These are phyloP conservation scores for Orientallactaga sibirica DNA, from an alignment of 2,797 vertebrate genomes.

Conservation along the genomic window DNA sequence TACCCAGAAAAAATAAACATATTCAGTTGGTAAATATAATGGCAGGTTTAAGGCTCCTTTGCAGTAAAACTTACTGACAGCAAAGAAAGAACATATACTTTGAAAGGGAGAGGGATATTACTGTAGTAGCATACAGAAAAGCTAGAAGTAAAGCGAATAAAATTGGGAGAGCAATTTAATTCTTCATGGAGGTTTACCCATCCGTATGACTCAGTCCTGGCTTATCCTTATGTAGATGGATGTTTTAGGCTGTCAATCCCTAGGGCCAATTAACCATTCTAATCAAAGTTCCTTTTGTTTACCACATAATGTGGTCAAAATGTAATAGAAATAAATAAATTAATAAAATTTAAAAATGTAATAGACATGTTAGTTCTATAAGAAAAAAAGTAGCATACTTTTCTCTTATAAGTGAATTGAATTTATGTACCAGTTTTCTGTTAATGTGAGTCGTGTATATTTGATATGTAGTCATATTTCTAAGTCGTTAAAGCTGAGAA, in stretches of 20 bases:
- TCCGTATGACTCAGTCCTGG: not conserved
- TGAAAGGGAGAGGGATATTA: not conserved
- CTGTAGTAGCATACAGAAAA: not conserved
- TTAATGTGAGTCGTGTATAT: not conserved
- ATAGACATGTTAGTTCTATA: not conserved
- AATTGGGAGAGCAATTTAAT: not conserved
- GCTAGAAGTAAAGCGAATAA: not conserved
- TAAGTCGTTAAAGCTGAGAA: not conserved
- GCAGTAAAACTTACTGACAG: constrained; percentile 4
- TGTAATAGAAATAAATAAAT: not conserved
- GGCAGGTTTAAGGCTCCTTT: not conserved
- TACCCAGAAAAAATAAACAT: not conserved
- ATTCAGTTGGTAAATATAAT: not conserved
- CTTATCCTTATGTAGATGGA: not conserved
- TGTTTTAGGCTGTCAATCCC: not conserved
- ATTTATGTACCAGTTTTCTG: not conserved
- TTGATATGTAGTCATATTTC: not conserved
- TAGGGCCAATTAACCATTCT: not conserved
- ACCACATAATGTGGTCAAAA: not conserved
- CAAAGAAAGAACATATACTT: not conserved
- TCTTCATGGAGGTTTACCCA: not conserved
- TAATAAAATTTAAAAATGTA: not conserved
- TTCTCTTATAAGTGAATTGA: constrained; percentile 37
- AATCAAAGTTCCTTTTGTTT: not conserved
- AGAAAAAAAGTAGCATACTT: constrained; percentile 51